Conservation (phyloP, 1,140 invertebrate species). For the Nilaparvata lugens region DNA sequence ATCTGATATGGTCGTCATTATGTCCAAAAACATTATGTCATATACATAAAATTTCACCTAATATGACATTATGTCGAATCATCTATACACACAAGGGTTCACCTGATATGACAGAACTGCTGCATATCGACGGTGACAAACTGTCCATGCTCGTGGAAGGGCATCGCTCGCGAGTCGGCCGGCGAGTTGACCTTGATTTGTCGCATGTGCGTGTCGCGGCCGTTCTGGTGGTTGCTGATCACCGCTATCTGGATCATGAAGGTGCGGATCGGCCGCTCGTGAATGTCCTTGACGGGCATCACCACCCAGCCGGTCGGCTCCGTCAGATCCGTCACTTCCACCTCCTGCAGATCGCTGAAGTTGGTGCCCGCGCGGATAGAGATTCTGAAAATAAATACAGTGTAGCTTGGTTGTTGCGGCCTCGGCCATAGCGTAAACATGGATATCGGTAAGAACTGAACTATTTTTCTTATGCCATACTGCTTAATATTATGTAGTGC, state of each 20-base stretch:
- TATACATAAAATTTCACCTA: too few species aligned
- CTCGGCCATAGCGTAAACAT: too few species aligned
- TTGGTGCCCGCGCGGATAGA: slow-evolving; percentile 91
- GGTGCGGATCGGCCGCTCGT: slow-evolving; percentile 78
- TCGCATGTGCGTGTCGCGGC: slow-evolving; percentile 93
- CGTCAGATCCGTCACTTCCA: slow-evolving; percentile 87
- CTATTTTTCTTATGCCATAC: too few species aligned
- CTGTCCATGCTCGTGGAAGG: slow-evolving; percentile 54
- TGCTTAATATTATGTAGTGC: too few species aligned
- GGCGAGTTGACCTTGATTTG: slow-evolving; percentile 96
- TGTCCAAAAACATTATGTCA: too few species aligned
- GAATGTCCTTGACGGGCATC: slow-evolving; percentile 83
- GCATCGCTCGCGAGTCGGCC: slow-evolving; percentile 57
- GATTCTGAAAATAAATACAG: slow-evolving; percentile 50
- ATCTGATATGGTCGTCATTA: too few species aligned
- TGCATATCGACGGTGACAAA: slow-evolving; percentile 76
- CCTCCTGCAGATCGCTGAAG: slow-evolving; percentile 96
- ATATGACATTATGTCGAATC: too few species aligned
- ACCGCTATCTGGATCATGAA: slow-evolving; percentile 98
- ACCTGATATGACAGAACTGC: slow-evolving; percentile 43
- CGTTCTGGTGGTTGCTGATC: slow-evolving; percentile 97
- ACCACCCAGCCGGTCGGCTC: slow-evolving; percentile 95
- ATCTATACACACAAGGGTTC: too few species aligned
- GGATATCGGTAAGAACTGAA: too few species aligned
- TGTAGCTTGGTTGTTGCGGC: too few species aligned